These are phyloP conservation scores for Zaprionus lineosus DNA, from an alignment of 2,888 invertebrate genomes.

Conservation along the genomic window DNA sequence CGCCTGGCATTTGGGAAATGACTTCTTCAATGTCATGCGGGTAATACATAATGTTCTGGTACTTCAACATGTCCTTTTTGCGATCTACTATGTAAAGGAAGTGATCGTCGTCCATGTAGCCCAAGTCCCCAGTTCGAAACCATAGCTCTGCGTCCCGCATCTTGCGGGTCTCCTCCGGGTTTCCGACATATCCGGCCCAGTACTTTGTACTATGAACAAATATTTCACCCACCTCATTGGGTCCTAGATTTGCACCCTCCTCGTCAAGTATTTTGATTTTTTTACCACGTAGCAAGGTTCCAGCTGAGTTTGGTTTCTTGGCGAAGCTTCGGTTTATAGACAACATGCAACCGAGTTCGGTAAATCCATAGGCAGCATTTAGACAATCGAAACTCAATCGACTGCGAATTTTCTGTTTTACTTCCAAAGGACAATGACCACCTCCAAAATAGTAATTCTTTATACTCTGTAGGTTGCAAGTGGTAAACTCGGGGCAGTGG, in stretches of 20 bases:
- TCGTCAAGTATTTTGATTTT: no score
- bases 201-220: constrained; percentile 32
- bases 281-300: no score
- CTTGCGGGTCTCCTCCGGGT: constrained; percentile 57
- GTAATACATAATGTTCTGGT: constrained; percentile 66
- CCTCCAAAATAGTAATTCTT: constrained; percentile 54
- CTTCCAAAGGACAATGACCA: constrained; percentile 50
- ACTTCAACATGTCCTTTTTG: constrained; percentile 72
- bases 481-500: constrained; percentile 41
- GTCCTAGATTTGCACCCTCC: no score
- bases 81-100: constrained; percentile 71
- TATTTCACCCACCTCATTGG: no score
- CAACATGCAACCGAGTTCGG: constrained; percentile 66
- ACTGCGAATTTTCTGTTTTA: constrained; percentile 48
- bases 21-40: constrained; percentile 73
- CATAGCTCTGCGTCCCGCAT: no score
- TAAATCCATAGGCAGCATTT: constrained; percentile 66
- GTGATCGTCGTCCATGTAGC: constrained; percentile 76
- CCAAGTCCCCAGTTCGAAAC: constrained; percentile 78
- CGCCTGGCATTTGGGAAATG: constrained; percentile 61
- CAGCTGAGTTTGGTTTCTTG: constrained; percentile 32
- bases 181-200: constrained; percentile 77
- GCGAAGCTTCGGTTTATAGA: no score
- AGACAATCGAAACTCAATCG: constrained; percentile 52
- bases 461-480: constrained; percentile 51